Evolutionary conservation across 2,888 invertebrate genomes (phyloP), one percentile per base, ranked within the genome.

Genomic region (Atrina japonica): DNA sequence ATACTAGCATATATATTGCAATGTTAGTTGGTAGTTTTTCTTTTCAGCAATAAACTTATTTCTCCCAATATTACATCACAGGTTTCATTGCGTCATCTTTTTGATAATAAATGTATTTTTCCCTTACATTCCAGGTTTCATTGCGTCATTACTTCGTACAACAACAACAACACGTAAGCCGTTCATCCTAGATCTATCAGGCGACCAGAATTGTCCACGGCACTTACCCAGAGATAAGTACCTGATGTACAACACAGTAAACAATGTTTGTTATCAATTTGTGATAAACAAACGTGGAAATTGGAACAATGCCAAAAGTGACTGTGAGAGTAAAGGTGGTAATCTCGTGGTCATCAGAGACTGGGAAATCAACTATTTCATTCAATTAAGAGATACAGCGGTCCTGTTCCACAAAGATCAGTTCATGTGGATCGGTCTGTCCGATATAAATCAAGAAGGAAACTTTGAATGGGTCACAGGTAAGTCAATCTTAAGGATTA

Each of bases 401-500:
- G 53, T 35, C 21, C 53, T 53, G 16, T 29, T 18, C 18, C 27
- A 53, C 21, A 21, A n/a, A 1, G 29, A 53, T 23, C 18, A 16
- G 21, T 53, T 18, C 53, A 29, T 53, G 18, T 53, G 53, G 53
- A 30, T 53, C 16, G 53, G 53, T 14, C 53, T 53, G 29, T 53
- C 53, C 7, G 53, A 53, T 21, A 53, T 35, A 2, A 7, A 3
- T 3, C 11, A n/a, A 7, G 30, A 29, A 9, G 53, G 53, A 3
- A 29, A 3, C n/a, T 53, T 53, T 21, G 29, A 29, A n/a, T 53
- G 53, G 53, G 35, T 23, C 9, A 53, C 29, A 18, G 53, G 53
- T 53, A 53, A 49, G n/a, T n/a, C n/a, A n/a, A n/a, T n/a, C n/a
- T n/a, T n/a, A n/a, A n/a, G n/a, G n/a, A n/a, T n/a, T n/a, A n/a